Percentiles rank a stretch among this genome's conserved stretches.
These are phyloP conservation scores for Antennarius maculatus DNA, from an alignment of 2,797 vertebrate genomes.

Conservation along the genomic window DNA sequence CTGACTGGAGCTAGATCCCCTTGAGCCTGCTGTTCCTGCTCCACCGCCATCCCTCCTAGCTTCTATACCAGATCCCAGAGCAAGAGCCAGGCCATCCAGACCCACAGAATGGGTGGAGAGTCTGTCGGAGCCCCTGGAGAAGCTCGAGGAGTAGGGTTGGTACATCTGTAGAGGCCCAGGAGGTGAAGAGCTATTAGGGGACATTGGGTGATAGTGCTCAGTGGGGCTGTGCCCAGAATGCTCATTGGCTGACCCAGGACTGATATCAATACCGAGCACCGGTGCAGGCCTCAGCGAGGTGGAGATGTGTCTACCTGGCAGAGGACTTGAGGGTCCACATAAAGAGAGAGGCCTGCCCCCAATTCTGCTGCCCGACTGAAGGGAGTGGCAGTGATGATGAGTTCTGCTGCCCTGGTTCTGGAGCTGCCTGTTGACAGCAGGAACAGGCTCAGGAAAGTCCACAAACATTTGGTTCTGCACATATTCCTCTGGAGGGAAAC, in stretches of 20 bases:
- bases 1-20: slow-evolving; percentile 88
- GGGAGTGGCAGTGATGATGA: slow-evolving; percentile 88
- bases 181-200: slow-evolving; percentile 68
- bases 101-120: slow-evolving; percentile 72
- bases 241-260: slow-evolving; percentile 56
- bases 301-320: slow-evolving; percentile 80
- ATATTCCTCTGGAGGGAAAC: slow-evolving; percentile 77
- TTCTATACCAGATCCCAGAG: slow-evolving; percentile 67
- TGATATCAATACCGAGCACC: slow-evolving; percentile 74
- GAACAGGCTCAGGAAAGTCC: slow-evolving; percentile 78
- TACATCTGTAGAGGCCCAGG: slow-evolving; percentile 69
- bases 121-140: slow-evolving; percentile 81
- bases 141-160: slow-evolving; percentile 76
- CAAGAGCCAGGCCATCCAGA: slow-evolving; percentile 63
- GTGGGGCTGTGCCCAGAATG: slow-evolving; percentile 73
- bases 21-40: slow-evolving; percentile 74
- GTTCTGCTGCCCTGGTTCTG: slow-evolving; percentile 88
- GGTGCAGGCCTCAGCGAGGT: slow-evolving; percentile 74
- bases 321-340: slow-evolving; percentile 87
- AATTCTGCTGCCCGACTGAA: slow-evolving; percentile 79
- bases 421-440: slow-evolving; percentile 82
- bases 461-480: slow-evolving; percentile 75
- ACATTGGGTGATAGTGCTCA: slow-evolving; percentile 69
- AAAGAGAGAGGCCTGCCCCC: slow-evolving; percentile 79
- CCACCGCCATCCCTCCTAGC: slow-evolving; percentile 70